Percentiles rank a stretch among this genome's conserved stretches.
These are phyloP conservation scores for Polyergus mexicanus DNA, from an alignment of 1,140 invertebrate species.

Conservation along the genomic window DNA sequence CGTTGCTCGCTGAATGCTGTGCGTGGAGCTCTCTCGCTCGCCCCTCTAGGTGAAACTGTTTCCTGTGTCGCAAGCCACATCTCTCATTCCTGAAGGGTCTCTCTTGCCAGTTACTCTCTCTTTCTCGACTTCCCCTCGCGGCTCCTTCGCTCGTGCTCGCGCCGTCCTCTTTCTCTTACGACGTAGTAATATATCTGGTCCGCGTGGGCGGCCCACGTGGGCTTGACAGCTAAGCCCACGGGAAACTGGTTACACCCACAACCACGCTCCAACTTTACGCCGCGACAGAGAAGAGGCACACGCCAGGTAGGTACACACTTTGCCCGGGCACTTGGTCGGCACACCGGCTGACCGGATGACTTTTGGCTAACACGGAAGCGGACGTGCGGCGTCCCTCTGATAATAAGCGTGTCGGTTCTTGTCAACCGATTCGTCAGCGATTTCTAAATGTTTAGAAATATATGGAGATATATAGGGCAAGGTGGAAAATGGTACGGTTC, in stretches of 20 bases:
- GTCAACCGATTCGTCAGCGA: neutral
- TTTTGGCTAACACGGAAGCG: slow-evolving; percentile 40
- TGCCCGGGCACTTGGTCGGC: slow-evolving; percentile 28
- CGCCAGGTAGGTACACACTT: slow-evolving; percentile 69
- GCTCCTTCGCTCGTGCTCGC: slow-evolving; percentile 3
- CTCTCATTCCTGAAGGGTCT: slow-evolving; percentile 74
- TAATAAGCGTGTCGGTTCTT: slow-evolving; percentile 25
- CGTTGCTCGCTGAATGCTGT: slow-evolving; percentile 59
- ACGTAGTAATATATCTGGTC: slow-evolving; percentile 75
- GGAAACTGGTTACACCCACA: slow-evolving; percentile 85
- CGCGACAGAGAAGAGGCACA: slow-evolving; percentile 69
- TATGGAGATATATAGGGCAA: neutral
- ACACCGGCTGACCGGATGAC: neutral
- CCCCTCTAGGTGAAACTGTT: slow-evolving; percentile 81
- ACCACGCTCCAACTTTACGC: slow-evolving; percentile 58
- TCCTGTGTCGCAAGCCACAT: slow-evolving; percentile 83
- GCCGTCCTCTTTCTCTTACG: slow-evolving; percentile 71
- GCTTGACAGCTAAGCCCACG: slow-evolving; percentile 85
- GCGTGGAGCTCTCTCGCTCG: slow-evolving; percentile 42
- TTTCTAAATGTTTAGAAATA: neutral
- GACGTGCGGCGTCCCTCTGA: slow-evolving; percentile 1
- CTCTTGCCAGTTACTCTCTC: slow-evolving; percentile 52
- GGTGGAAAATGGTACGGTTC: neutral
- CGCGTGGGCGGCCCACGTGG: slow-evolving; percentile 85
- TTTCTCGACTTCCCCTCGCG: slow-evolving; percentile 14